phyloP scores from a whole-genome alignment of 2,797 vertebrate species.

The Sebastes taczanowskii region DNA sequence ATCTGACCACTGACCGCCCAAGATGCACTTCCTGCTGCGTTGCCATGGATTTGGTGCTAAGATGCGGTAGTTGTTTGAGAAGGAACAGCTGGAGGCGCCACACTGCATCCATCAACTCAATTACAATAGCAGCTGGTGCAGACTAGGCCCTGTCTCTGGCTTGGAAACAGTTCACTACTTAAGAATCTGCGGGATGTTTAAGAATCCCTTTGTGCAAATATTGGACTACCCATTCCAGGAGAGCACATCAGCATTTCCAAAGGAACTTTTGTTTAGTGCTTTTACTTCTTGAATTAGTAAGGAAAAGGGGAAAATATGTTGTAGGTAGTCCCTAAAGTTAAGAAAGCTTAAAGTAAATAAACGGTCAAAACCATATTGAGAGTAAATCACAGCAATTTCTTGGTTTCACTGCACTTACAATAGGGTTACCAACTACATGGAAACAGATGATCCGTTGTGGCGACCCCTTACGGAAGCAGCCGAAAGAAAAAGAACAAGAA shows the following conservation, averaged over 20 bases:
- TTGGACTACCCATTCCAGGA: slow-evolving; percentile 58
- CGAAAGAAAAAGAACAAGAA: no score
- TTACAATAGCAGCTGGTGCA: slow-evolving; percentile 67
- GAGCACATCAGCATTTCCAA: slow-evolving; percentile 46
- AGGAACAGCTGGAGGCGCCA: slow-evolving; percentile 76
- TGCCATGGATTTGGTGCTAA: slow-evolving; percentile 64
- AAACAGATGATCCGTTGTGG: no score
- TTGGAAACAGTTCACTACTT: slow-evolving; percentile 54
- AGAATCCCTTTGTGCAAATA: slow-evolving; percentile 75
- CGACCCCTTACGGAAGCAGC: no score
- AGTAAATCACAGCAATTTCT: slow-evolving; percentile 9
- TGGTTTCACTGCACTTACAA: slow-evolving; percentile 23
- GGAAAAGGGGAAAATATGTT: slow-evolving; percentile 3
- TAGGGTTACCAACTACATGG: no score
- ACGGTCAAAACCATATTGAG: neutral
- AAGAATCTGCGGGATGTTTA: slow-evolving; percentile 65
- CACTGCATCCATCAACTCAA: slow-evolving; percentile 73
- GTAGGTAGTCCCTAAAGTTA: neutral
- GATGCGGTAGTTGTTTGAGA: slow-evolving; percentile 70
- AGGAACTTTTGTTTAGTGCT: slow-evolving; percentile 33
- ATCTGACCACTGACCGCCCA: slow-evolving; percentile 33
- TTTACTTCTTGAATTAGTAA: slow-evolving; percentile 6
- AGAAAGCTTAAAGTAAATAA: slow-evolving; percentile 1
- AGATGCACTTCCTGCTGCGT: slow-evolving; percentile 56
- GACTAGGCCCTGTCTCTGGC: slow-evolving; percentile 39